Conservation (phyloP, 37 sponge, comb jelly and placozoan species). For the Theonella swinhoei region DNA sequence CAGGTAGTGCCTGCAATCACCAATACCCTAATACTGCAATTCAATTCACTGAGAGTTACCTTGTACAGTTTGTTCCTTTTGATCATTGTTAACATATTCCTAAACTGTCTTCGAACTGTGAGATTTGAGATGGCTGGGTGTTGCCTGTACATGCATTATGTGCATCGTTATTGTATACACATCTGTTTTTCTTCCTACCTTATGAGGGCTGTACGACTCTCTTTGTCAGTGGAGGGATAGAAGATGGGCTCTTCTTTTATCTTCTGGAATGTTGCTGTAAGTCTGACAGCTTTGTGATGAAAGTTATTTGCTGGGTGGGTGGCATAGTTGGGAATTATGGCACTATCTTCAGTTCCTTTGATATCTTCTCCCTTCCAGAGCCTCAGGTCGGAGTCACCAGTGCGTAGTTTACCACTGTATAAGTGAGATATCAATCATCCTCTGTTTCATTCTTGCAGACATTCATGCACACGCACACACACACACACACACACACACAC, state of each 20-base stretch:
- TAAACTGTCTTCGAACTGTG: constrained; percentile 3
- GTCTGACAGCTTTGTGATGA: constrained; percentile 29
- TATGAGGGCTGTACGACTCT: constrained; percentile 8
- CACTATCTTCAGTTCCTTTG: constrained; percentile 2
- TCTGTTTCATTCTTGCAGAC: too few species aligned
- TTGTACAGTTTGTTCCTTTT: background rate
- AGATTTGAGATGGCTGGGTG: background rate
- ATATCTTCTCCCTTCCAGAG: constrained; percentile 19
- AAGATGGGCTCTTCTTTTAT: constrained; percentile 8
- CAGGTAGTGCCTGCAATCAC: too few species aligned
- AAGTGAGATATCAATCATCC: too few species aligned
- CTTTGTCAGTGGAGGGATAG: constrained; percentile 38
- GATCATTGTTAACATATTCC: background rate
- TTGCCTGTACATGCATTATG: constrained; percentile 7
- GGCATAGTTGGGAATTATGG: background rate
- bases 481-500: too few species aligned
- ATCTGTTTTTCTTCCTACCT: constrained; percentile 16
- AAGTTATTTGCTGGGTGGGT: constrained; percentile 63
- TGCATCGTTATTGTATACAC: background rate
- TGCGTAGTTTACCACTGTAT: constrained; percentile 8
- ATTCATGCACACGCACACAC: too few species aligned
- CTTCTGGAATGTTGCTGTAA: constrained; percentile 17
- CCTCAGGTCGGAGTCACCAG: constrained; percentile 10
- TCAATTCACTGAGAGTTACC: too few species aligned
- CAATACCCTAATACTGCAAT: too few species aligned